A percentile compares a stretch with the other conserved stretches of the same genome.
Evolutionary conservation across 2,888 invertebrate genomes (phyloP).

Genomic region (Lasiommata megera): DNA sequence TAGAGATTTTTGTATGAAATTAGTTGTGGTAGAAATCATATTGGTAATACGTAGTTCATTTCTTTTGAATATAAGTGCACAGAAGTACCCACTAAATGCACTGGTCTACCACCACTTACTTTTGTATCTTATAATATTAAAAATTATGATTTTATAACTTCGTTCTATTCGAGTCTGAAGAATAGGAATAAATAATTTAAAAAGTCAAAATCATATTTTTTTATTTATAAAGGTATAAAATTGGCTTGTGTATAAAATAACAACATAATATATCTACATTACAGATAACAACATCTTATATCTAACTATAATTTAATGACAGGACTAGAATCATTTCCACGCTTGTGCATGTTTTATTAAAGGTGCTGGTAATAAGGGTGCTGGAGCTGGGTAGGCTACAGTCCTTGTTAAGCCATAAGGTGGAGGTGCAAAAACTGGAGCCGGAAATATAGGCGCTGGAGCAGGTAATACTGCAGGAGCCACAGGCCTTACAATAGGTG

Average conservation of each 20-base stretch:
- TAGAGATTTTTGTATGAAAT: too few relatives aligned
- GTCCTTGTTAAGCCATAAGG: slow-evolving; percentile 38
- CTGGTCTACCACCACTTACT: too few relatives aligned
- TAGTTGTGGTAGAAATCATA: too few relatives aligned
- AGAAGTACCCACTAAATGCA: too few relatives aligned
- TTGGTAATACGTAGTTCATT: too few relatives aligned
- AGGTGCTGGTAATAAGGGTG: slow-evolving; percentile 46
- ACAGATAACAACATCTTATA: slow-evolving; percentile 28
- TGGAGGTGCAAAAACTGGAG: slow-evolving; percentile 38
- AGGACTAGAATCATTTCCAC: slow-evolving; percentile 64
- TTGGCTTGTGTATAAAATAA: slow-evolving; percentile 38
- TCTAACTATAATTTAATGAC: slow-evolving; percentile 27
- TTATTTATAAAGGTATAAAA: slow-evolving; percentile 45
- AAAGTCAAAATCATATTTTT: slow-evolving; percentile 22
- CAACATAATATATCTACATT: slow-evolving; percentile 34
- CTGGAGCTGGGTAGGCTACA: slow-evolving; percentile 18
- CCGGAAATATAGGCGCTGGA: slow-evolving; percentile 41
- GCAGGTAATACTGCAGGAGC: slow-evolving; percentile 42
- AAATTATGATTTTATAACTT: too few relatives aligned
- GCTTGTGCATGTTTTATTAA: slow-evolving; percentile 51
- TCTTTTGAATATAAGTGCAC: too few relatives aligned
- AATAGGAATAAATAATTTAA: slow-evolving; percentile 14
- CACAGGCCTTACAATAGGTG: slow-evolving; percentile 44
- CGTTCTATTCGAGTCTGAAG: background rate
- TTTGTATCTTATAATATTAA: too few relatives aligned